Base-by-base conservation (phyloP, 2,113 vertebrate species). In the Corythornis vintsioides region DNA sequence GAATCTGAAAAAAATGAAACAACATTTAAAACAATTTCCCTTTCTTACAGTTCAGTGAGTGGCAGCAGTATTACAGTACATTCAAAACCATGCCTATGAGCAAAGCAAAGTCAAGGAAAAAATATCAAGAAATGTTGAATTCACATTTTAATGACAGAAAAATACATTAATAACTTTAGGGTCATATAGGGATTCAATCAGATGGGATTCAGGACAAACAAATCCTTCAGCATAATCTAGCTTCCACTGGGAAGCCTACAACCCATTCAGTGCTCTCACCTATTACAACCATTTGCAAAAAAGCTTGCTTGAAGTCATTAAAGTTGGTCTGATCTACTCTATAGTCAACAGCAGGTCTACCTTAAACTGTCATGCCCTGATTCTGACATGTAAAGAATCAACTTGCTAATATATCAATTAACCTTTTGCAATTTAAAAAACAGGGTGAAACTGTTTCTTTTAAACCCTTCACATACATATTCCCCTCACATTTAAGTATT, bases 41-140 rank as follows among this genome's bases (percentile, higher is more conserved):
- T 96, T 93, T 70, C 57, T 93, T 94, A 82, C 33, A 33, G 69
- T 84, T 86, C 85, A 76, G 40, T 52, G 90, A 88, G 42, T 95
- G 64, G 81, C 59, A 45, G 59, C 64, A 91, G 85, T 38, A 50
- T 63, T 42, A 50, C 47, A 53, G 17, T 50, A 52, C 17, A n/a
- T 70, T 78, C 40, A 33, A 83, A 43, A 53, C 20, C 26, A 45
- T 10, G 4, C 31, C 25, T n/a, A 60, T 20, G 31, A 83, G 28
- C 5, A 75, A 77, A 76, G 60, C 20, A 56, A 66, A 63, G 29
- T 42, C n/a, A 72, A 72, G 31, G 13, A 57, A 85, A 88, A 81
- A 72, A 5, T 10, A 47, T 38, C 11, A 53, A 53, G 42, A 75
- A 67, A 53, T 53, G 0, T 42, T 47, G 28, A 22, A 35, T 57